phyloP scores from a whole-genome alignment of 2,888 invertebrate genomes.

The Tetragonisca angustula region DNA sequence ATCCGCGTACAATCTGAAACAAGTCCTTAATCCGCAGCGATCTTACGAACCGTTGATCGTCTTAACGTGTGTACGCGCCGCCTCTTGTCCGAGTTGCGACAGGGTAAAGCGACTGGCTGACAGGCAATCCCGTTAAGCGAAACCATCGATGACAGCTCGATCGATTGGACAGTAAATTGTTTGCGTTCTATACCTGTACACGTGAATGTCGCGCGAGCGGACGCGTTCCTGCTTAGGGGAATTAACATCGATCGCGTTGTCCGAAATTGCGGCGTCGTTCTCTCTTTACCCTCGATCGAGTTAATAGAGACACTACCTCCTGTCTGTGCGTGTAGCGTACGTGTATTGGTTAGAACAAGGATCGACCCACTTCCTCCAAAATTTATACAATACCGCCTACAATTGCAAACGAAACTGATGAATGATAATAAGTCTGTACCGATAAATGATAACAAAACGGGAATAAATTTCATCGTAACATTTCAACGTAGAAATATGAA shows the following conservation, averaged over 20 bases:
- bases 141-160: conserved; percentile 54
- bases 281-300: background rate
- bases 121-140: conserved; percentile 50
- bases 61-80: conserved; percentile 7
- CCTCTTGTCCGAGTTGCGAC: conserved; percentile 19
- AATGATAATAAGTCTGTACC: no score
- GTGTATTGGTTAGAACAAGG: background rate
- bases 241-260: conserved; percentile 36
- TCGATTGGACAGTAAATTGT: conserved; percentile 58
- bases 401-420: no score
- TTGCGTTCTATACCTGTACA: conserved; percentile 30
- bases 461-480: no score
- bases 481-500: no score
- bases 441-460: no score
- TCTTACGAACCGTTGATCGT: conserved; percentile 27
- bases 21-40: conserved; percentile 25
- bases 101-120: conserved; percentile 29
- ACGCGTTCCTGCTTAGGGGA: conserved; percentile 35
- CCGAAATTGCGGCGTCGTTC: conserved; percentile 30
- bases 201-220: conserved; percentile 26
- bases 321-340: background rate
- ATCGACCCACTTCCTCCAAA: background rate
- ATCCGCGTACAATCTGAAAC: conserved; percentile 13
- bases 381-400: no score
- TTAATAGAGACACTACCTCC: background rate